These are phyloP conservation scores for Erpornis zantholeuca DNA, from an alignment of 2,113 vertebrate genomes.

Conservation along the genomic window DNA sequence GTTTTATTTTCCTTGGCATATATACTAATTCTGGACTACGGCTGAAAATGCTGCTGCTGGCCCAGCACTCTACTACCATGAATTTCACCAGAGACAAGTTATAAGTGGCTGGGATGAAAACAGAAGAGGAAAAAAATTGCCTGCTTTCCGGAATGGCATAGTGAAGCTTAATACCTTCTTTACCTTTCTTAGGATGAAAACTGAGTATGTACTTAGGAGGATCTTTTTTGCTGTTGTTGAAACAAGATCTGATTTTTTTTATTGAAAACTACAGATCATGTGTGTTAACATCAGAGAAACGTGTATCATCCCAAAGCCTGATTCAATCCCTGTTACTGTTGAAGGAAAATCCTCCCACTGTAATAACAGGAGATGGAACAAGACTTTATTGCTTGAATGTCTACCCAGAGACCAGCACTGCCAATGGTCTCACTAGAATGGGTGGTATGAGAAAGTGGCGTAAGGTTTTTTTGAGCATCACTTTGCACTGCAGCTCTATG, in stretches of 20 bases:
- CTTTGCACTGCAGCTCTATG: neutral
- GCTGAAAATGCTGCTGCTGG: slow-evolving; percentile 1
- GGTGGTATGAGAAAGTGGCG: neutral
- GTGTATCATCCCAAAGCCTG: neutral
- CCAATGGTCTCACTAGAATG: neutral
- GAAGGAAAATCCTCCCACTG: neutral
- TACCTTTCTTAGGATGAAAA: neutral
- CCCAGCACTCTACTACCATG: neutral
- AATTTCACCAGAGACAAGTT: slow-evolving; percentile 1
- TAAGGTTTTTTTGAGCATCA: neutral
- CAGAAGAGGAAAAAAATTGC: neutral
- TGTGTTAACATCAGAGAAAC: neutral
- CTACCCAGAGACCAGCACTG: neutral
- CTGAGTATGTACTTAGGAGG: neutral
- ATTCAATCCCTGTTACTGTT: neutral
- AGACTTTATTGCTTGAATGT: neutral
- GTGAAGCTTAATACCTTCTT: neutral
- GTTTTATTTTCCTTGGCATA: neutral
- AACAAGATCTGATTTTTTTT: neutral
- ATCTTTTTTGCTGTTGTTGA: neutral
- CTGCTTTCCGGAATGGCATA: neutral
- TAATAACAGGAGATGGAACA: neutral
- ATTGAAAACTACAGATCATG: neutral
- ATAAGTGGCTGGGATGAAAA: neutral
- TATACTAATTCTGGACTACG: neutral